These are phyloP conservation scores for Caenorhabditis elegans DNA, from an alignment of 1,140 invertebrate species.

Conservation along the genomic window DNA sequence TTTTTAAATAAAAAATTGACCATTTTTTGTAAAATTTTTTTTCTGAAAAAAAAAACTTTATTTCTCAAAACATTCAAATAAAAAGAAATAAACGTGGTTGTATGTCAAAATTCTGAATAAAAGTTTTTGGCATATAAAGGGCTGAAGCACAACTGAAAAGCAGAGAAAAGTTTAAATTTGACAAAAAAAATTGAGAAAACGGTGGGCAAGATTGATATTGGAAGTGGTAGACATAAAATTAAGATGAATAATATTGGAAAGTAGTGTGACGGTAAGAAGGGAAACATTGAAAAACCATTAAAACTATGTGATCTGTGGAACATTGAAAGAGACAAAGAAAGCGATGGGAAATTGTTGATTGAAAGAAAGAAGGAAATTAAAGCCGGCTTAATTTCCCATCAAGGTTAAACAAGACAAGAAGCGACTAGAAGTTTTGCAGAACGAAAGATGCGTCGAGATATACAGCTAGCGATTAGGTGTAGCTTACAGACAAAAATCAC, in stretches of 20 bases:
- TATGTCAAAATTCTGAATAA: no score
- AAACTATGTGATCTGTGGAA: no score
- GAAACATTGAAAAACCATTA: no score
- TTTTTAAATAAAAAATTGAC: no score
- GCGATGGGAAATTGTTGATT: neutral
- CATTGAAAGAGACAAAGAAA: neutral
- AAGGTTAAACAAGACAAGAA: slow-evolving; percentile 12
- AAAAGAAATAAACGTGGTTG: neutral
- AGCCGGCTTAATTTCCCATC: slow-evolving; percentile 17
- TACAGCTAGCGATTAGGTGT: slow-evolving; percentile 1
- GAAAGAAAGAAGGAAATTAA: neutral
- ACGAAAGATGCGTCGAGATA: neutral
- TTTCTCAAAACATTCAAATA: neutral
- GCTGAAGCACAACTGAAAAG: neutral
- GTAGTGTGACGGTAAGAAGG: no score
- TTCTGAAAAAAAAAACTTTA: slow-evolving; percentile 14
- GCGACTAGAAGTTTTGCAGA: neutral
- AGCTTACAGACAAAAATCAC: no score
- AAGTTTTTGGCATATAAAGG: neutral
- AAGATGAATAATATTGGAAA: no score
- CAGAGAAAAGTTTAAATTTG: neutral
- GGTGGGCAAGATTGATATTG: neutral
- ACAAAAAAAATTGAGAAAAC: neutral
- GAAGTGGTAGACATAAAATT: neutral
- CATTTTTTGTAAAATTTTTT: no score